Evolutionary conservation across 2,888 invertebrate species (phyloP), one percentile per base, ranked within the genome.

Genomic region (Dimorphilus gyrociliatus): DNA sequence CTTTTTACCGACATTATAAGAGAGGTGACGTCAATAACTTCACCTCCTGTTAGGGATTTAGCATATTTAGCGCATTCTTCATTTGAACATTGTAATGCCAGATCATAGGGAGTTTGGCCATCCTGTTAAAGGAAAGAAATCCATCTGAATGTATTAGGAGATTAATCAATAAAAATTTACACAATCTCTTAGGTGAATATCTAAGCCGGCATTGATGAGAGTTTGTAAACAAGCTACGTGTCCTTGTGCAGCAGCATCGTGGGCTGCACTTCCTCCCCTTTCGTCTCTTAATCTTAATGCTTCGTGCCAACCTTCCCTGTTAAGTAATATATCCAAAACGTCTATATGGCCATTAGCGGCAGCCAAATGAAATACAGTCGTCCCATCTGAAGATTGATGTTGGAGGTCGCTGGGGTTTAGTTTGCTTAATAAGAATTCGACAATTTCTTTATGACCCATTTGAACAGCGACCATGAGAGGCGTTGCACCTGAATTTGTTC

Each of bases 381-480:
- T 81, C 0, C 82, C 82, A 50, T 82, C 82, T 1, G 79, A 78
- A 6, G 41, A 35, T 25, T 38, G 34, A n/a, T 31, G 26, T 23
- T 31, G 29, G 19, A 39, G 25, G 3, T 35, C 7, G 29, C 33
- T 23, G 14, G 23, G 21, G 7, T 37, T 40, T 24, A 30, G 35
- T 16, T 32, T 34, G 25, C 35, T 27, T 6, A 42, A 27, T 18
- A 46, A 17, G 35, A 34, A 42, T 25, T 39, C 27, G 2, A 45
- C 29, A 4, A 42, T 32, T 15, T 77, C 75, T 37, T 81, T 63
- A 48, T 80, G 79, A 16, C 81, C 81, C 69, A 81, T 81, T 69
- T 81, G 81, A 36, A 80, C 78, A 29, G 81, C 81, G 4, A 81
- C 81, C 60, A 81, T 81, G 38, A 82, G 73, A 16, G 81, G 80